Conservation (phyloP, 1,140 invertebrate species). For the Euura saliciscinereae region DNA sequence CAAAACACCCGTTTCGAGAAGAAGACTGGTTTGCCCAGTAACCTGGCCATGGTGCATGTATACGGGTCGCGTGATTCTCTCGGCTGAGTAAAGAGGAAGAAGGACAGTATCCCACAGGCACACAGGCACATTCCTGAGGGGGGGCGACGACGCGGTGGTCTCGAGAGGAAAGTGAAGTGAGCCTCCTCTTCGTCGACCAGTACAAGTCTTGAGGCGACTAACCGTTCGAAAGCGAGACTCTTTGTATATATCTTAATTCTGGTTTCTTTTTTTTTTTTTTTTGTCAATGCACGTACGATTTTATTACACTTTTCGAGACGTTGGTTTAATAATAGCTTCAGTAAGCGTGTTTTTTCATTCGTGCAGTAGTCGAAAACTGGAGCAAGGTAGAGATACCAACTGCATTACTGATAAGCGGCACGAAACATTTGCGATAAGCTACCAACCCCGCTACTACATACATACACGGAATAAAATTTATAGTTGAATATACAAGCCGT, state of each 20-base stretch:
- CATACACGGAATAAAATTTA: conserved; percentile 2
- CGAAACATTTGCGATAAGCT: background rate
- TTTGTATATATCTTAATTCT: too few species aligned
- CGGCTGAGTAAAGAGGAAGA: conserved; percentile 15
- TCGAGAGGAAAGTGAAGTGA: conserved; percentile 2
- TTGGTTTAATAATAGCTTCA: too few species aligned
- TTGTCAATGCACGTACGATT: background rate
- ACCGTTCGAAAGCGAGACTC: too few species aligned
- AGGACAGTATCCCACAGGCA: conserved; percentile 16
- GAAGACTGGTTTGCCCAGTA: conserved; percentile 50
- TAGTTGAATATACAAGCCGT: background rate
- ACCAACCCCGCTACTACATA: background rate
- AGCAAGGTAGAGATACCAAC: conserved; percentile 35
- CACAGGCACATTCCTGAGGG: conserved; percentile 34
- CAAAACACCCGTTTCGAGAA: background rate
- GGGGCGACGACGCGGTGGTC: background rate
- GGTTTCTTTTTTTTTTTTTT: conserved; percentile 14
- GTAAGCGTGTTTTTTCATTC: too few species aligned
- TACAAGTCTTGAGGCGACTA: background rate
- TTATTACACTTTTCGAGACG: too few species aligned
- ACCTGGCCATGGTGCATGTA: conserved; percentile 38
- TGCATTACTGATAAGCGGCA: background rate
- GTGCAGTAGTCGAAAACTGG: conserved; percentile 29
- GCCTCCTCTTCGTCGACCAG: background rate
- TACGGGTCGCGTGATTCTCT: conserved; percentile 16